Evolutionary conservation across 1,140 invertebrate species (phyloP).

Genomic region (Macrosteles quadrilineatus): DNA sequence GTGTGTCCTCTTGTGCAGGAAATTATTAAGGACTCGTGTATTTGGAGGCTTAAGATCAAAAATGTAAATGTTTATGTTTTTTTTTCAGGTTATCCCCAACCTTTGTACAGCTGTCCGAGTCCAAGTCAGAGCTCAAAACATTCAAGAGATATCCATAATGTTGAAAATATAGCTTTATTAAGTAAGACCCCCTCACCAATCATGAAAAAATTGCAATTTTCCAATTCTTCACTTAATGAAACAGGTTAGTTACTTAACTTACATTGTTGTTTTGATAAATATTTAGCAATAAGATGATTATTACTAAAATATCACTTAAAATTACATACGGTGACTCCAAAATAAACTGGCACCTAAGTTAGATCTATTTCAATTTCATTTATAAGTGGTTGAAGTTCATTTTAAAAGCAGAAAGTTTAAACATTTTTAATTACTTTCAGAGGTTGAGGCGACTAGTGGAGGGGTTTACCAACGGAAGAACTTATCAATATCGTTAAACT

Average conservation of each 20-base stretch:
- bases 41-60: too few relatives aligned
- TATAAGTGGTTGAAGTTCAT: too few relatives aligned
- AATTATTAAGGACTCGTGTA: too few relatives aligned
- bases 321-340: too few relatives aligned
- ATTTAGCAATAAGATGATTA: too few relatives aligned
- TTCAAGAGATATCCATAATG: constrained; percentile 16
- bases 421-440: constrained; percentile 17
- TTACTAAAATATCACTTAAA: too few relatives aligned
- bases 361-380: too few relatives aligned
- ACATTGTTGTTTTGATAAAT: too few relatives aligned
- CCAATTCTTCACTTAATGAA: not conserved
- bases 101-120: constrained; percentile 21
- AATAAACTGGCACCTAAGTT: too few relatives aligned
- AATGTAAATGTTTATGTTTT: too few relatives aligned
- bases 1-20: too few relatives aligned
- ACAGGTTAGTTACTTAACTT: not conserved
- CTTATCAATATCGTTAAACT: constrained; percentile 13
- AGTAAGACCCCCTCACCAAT: constrained; percentile 1
- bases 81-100: constrained; percentile 26
- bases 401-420: too few relatives aligned
- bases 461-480: constrained; percentile 19
- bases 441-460: constrained; percentile 6
- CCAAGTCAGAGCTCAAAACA: constrained; percentile 24
- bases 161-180: not conserved
- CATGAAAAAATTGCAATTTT: constrained; percentile 10